phyloP scores from a whole-genome alignment of 2,888 invertebrate genomes.

The Yponomeuta plumbellus region DNA sequence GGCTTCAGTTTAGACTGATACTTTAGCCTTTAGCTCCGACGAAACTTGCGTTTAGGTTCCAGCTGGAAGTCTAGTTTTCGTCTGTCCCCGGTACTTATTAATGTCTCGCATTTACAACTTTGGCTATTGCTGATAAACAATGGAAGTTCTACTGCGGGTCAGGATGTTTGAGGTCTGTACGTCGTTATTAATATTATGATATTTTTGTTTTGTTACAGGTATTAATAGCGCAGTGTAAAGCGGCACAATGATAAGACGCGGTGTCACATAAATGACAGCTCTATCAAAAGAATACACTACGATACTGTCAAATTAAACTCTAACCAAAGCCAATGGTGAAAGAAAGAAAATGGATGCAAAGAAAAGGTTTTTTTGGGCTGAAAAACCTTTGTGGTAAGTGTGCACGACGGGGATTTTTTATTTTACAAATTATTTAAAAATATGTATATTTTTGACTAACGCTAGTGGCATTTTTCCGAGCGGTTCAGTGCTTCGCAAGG shows the following conservation, averaged over 20 bases:
- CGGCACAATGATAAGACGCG: neutral
- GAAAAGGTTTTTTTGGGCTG: conserved; percentile 17
- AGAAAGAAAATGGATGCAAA: conserved; percentile 19
- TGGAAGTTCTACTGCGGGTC: neutral
- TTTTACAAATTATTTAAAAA: too few relatives aligned
- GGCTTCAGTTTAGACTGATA: too few relatives aligned
- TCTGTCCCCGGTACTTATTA: too few relatives aligned
- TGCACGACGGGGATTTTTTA: neutral
- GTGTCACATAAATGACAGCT: neutral
- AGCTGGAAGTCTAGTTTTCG: too few relatives aligned
- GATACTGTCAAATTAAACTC: conserved; percentile 21
- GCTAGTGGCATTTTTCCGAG: too few relatives aligned
- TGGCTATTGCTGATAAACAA: too few relatives aligned
- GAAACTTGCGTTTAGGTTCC: too few relatives aligned
- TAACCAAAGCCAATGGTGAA: conserved; percentile 26
- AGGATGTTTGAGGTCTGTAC: neutral
- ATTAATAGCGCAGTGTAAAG: neutral
- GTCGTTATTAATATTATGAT: neutral
- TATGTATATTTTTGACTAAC: too few relatives aligned
- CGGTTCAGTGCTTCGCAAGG: too few relatives aligned
- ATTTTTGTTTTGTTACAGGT: neutral
- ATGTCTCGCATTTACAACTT: too few relatives aligned
- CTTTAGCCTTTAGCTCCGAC: too few relatives aligned
- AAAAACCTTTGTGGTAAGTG: conserved; percentile 24
- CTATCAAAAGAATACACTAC: neutral